Base-by-base conservation (phyloP, 1,140 invertebrate species). In the Dreissena polymorpha region DNA sequence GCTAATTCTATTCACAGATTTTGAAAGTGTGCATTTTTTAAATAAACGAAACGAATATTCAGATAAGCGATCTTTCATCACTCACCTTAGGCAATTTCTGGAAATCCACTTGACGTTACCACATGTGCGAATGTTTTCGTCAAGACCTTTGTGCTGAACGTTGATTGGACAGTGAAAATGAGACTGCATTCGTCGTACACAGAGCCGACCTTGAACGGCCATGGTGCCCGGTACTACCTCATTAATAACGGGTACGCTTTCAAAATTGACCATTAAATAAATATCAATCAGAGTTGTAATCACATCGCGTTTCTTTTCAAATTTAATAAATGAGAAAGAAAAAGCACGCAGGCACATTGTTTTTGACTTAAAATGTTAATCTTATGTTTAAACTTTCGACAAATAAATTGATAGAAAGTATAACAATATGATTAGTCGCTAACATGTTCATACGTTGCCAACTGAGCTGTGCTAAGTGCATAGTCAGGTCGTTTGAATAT, bases 181-280 rank as follows among this genome's bases (percentile, higher is more conserved):
- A 77, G 79, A 0, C 50, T 82, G 3, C 49, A 25, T 64, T 70
- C 51, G 14, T 60, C 10, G 14, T 67, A 21, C 23, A 67, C 8
- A 27, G 50, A 0, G 51, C 39, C 12, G 63, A 53, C 1, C 27
- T 27, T n/a, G 39, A n/a, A 18, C 2, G 10, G 27, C 7, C 14
- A 69, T n/a, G 18, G 39, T 51, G 13, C 55, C 5, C 70, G 51
- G 49, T 85, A 73, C 25, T 83, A 81, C 50, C 29, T 85, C 10
- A 78, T 85, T 6, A 55, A 69, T 67, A 69, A 85, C 51, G 84
- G 74, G 84, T 85, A 21, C 16, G 27, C 23, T 8, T 18, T 27
- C 21, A 39, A 5, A 39, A 39, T 39, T 39, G 39, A 67, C 29
- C 64, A 67, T 27, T 14, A 5, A 2, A 39, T 39, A 39, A 2